Percentiles rank a stretch among this genome's conserved stretches.
phyloP scores from a whole-genome alignment of 1,140 invertebrate species.

The Drosophila arawakana region DNA sequence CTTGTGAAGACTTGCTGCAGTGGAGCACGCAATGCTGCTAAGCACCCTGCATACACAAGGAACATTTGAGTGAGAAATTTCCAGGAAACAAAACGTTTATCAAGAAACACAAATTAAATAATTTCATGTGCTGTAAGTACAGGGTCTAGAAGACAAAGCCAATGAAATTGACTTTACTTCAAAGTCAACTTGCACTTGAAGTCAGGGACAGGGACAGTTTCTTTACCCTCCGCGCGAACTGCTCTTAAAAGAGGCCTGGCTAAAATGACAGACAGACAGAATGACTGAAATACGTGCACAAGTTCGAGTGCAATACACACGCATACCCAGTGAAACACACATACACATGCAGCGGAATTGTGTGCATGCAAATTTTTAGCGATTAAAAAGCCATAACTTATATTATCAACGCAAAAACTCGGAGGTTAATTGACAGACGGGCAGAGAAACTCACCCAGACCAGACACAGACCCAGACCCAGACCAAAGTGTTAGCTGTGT shows the following conservation, averaged over 20 bases:
- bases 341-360: slow-evolving; percentile 25
- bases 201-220: slow-evolving; percentile 28
- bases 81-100: too few relatives aligned
- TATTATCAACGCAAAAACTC: slow-evolving; percentile 77
- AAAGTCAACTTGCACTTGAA: slow-evolving; percentile 62
- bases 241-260: slow-evolving; percentile 36
- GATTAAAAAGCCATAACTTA: slow-evolving; percentile 81
- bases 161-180: slow-evolving; percentile 26
- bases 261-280: slow-evolving; percentile 32
- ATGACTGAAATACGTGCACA: slow-evolving; percentile 71
- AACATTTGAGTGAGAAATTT: too few relatives aligned
- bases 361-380: slow-evolving; percentile 78
- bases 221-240: neutral
- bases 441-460: slow-evolving; percentile 70
- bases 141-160: neutral
- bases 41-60: too few relatives aligned
- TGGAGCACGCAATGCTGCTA: too few relatives aligned
- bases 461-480: slow-evolving; percentile 11
- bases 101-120: too few relatives aligned
- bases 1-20: too few relatives aligned
- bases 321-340: neutral
- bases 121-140: too few relatives aligned
- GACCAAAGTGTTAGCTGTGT: slow-evolving; percentile 9
- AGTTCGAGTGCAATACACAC: slow-evolving; percentile 42
- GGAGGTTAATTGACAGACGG: slow-evolving; percentile 79